Evolutionary conservation across 2,797 vertebrate genomes (phyloP), one percentile per base, ranked within the genome.

Genomic region (Todus mexicanus): DNA sequence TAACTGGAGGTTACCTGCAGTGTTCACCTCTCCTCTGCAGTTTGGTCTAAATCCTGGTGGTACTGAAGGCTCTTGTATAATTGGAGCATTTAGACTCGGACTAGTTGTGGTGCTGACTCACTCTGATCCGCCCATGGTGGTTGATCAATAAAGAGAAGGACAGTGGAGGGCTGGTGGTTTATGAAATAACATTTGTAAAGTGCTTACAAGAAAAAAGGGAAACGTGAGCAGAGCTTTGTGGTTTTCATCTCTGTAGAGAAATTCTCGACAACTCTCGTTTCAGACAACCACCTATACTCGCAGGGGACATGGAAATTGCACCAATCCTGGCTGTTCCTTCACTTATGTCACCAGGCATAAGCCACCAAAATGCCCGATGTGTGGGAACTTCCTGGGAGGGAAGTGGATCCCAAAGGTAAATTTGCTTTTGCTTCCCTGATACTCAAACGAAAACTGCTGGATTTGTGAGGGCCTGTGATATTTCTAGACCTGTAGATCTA

Each of bases 321-420:
- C 98, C 42, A 99, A 98, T 92, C 98, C 99, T 25, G 98, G 98
- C 33, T 99, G 99, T 94, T 98, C 98, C 23, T 99, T 99, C 89
- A 98, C 98, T 16, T 99, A 99, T 0, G 99, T 99, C 94, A 99
- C 99, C 56, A 98, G 99, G 69, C 99, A 99, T 97, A 99, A 99
- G 89, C 99, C 99, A 33, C 98, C 98, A 16, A 98, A 98, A 70
- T 99, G 99, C 89, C 99, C 99, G 1, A 94, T 96, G 1, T 99
- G 99, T 76, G 98, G 99, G 35, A 98, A 97, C 94, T 98, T 99
- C 93, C 98, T 99, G 31, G 99, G 99, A 73, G 99, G 99, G 37
- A 99, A 99, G 96, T 99, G 99, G 99, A 97, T 98, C 86, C 98
- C 99, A 75, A 97, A 98, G 94, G 98, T 98, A 93, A 87, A 42